A percentile compares a stretch with the other conserved stretches of the same genome.
These are phyloP conservation scores for Drosophila kohkoa DNA, from an alignment of 1,140 invertebrate species.

Conservation along the genomic window DNA sequence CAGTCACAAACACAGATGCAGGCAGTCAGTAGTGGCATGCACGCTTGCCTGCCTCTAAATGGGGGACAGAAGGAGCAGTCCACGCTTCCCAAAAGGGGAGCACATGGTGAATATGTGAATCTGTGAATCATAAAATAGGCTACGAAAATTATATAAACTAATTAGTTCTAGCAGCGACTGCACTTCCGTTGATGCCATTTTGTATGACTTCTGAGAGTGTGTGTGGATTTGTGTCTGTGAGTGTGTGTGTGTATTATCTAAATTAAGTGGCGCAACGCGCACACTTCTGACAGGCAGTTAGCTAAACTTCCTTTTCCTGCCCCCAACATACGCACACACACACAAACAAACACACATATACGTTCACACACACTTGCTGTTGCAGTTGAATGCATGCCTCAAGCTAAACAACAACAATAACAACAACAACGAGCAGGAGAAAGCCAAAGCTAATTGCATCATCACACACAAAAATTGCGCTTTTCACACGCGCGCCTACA, in stretches of 20 bases:
- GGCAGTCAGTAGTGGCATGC: conserved; percentile 1
- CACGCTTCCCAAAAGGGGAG: conserved; percentile 15
- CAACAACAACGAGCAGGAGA: conserved; percentile 11
- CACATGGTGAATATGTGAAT: conserved; percentile 12
- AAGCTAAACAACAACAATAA: conserved; percentile 51
- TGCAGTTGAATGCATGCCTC: conserved; percentile 61
- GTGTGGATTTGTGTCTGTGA: conserved; percentile 10
- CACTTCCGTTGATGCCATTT: conserved; percentile 67
- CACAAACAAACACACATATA: conserved; percentile 11
- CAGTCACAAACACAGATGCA: conserved; percentile 26
- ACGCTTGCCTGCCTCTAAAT: conserved; percentile 58
- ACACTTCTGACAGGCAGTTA: conserved; percentile 49
- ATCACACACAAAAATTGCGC: conserved; percentile 47
- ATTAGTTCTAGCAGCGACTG: conserved; percentile 67
- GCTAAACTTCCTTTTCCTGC: conserved; percentile 77
- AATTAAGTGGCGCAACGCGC: conserved; percentile 73
- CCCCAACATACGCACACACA: conserved; percentile 24
- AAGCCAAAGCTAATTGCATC: conserved; percentile 78
- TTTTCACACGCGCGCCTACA: conserved; percentile 48
- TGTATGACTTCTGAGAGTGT: conserved; percentile 18
- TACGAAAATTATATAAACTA: conserved; percentile 75
- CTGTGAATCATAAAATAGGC: conserved; percentile 67
- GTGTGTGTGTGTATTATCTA: conserved; percentile 68
- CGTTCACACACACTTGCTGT: conserved; percentile 31
- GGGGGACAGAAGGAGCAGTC: conserved; percentile 29